Evolutionary conservation across 2,888 invertebrate species (phyloP).

Genomic region (Auanema freiburgensis): DNA sequence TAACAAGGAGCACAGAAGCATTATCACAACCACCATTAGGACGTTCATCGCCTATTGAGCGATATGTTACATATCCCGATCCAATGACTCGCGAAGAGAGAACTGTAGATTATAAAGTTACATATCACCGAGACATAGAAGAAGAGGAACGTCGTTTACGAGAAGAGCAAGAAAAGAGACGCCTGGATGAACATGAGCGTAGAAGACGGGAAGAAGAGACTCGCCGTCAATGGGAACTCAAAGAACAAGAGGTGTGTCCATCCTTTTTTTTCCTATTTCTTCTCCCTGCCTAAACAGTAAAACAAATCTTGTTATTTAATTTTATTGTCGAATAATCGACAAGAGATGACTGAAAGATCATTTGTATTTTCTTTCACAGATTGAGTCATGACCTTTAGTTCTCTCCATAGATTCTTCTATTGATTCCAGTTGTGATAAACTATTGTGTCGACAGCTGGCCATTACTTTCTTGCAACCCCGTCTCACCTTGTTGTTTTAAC

Average conservation of each 20-base stretch:
- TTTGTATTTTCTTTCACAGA: too few species aligned
- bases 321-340: too few species aligned
- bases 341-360: too few species aligned
- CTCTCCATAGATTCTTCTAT: too few species aligned
- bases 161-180: constrained; percentile 49
- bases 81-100: constrained; percentile 44
- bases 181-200: constrained; percentile 55
- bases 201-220: constrained; percentile 53
- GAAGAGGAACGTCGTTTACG: constrained; percentile 60
- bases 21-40: constrained; percentile 46
- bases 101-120: constrained; percentile 43
- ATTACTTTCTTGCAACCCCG: too few species aligned
- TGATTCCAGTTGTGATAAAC: too few species aligned
- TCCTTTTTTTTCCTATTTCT: too few species aligned
- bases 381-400: too few species aligned
- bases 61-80: constrained; percentile 44
- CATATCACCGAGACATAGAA: constrained; percentile 51
- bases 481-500: too few species aligned
- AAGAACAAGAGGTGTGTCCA: constrained; percentile 42
- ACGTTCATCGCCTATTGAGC: constrained; percentile 35
- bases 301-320: too few species aligned
- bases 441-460: too few species aligned
- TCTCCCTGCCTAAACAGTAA: too few species aligned
- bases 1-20: constrained; percentile 61
- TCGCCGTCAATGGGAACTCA: constrained; percentile 42